Percentiles rank a stretch among this genome's conserved stretches.
These are phyloP conservation scores for Caenorhabditis briggsae DNA, from an alignment of 1,140 invertebrate species.

Conservation along the genomic window DNA sequence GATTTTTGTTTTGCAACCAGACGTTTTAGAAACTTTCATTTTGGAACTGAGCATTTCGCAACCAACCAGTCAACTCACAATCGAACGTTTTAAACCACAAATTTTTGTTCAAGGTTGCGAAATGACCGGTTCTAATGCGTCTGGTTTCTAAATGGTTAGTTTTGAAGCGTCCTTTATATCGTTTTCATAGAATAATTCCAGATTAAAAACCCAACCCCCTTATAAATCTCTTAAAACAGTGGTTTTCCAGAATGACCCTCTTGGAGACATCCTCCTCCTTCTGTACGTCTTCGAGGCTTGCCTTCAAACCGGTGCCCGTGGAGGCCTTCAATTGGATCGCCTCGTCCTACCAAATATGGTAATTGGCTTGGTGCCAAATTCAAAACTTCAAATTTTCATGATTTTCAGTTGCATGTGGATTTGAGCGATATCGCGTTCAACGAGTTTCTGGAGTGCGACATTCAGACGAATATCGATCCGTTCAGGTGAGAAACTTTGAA, in stretches of 20 bases:
- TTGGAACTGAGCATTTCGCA: too few species aligned
- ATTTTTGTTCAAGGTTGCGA: too few species aligned
- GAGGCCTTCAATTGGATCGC: constrained; percentile 27
- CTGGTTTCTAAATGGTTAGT: too few species aligned
- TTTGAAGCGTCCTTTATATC: too few species aligned
- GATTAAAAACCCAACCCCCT: not conserved
- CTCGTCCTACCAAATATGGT: constrained; percentile 7
- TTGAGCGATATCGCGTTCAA: not conserved
- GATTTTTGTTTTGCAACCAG: too few species aligned
- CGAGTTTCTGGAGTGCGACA: constrained; percentile 1
- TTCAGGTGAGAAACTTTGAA: not conserved
- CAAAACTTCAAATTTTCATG: not conserved
- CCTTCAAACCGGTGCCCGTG: not conserved
- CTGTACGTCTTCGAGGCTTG: constrained; percentile 14
- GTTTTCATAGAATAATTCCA: too few species aligned
- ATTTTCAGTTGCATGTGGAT: not conserved
- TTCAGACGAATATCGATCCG: not conserved
- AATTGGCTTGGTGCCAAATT: not conserved
- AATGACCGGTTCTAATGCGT: too few species aligned
- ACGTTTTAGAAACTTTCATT: too few species aligned
- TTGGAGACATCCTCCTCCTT: not conserved
- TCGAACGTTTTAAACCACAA: too few species aligned
- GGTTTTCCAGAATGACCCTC: constrained; percentile 25
- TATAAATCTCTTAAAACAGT: not conserved
- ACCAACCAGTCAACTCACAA: too few species aligned